These are phyloP conservation scores for Limanda limanda DNA, from an alignment of 2,113 vertebrate species.

Conservation along the genomic window DNA sequence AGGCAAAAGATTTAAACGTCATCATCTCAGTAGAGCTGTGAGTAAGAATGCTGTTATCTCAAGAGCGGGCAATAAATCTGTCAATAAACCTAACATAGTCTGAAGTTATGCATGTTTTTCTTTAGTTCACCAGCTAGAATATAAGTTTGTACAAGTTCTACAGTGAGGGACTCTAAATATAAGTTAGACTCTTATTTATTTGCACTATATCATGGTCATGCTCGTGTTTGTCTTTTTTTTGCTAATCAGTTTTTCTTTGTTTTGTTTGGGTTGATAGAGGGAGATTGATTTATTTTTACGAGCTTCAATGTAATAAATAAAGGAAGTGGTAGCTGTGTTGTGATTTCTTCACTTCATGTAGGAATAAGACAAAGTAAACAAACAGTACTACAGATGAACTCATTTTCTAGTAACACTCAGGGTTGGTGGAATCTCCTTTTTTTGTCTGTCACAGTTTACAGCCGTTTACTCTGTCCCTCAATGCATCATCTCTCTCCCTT, in stretches of 20 bases:
- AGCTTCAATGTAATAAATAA: too few species aligned
- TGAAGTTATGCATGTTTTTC: background rate
- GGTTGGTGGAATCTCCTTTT: background rate
- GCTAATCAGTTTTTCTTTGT: too few species aligned
- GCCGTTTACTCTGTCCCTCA: background rate
- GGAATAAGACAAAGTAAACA: too few species aligned
- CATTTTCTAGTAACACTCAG: background rate
- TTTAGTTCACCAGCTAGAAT: background rate
- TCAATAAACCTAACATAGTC: background rate
- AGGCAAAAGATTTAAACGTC: conserved; percentile 4
- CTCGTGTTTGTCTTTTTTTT: too few species aligned
- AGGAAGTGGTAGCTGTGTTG: too few species aligned
- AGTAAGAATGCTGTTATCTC: conserved; percentile 2
- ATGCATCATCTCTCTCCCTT: background rate
- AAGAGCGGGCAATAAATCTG: background rate
- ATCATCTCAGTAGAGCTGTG: background rate
- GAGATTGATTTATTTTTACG: too few species aligned
- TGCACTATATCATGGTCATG: too few species aligned
- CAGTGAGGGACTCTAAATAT: too few species aligned
- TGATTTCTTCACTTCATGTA: too few species aligned
- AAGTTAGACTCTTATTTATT: background rate
- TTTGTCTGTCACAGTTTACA: too few species aligned
- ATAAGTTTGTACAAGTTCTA: background rate
- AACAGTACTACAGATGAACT: too few species aligned
- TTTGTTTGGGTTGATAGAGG: too few species aligned